Evolutionary conservation across 1,140 invertebrate species (phyloP).

Genomic region (Plectrocnemia conspersa): DNA sequence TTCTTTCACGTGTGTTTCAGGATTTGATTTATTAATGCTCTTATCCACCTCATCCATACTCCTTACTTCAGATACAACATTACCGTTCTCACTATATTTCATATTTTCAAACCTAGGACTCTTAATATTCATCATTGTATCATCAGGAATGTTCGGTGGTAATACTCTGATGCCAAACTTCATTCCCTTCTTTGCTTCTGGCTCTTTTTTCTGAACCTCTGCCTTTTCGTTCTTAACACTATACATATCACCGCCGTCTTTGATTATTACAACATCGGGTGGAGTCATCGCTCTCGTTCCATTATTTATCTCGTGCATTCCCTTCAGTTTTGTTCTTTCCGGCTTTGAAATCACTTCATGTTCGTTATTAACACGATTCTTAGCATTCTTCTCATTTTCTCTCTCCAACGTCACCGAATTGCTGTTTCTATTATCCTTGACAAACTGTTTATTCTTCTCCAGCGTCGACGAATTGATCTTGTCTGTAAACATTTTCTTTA

Average conservation of each 20-base stretch:
- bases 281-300: constrained; percentile 21
- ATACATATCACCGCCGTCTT: constrained; percentile 33
- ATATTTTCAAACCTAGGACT: constrained; percentile 39
- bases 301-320: constrained; percentile 23
- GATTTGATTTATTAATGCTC: constrained; percentile 23
- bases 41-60: constrained; percentile 51
- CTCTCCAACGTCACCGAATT: constrained; percentile 48
- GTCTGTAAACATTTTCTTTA: constrained; percentile 50
- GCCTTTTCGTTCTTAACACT: constrained; percentile 44
- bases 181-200: constrained; percentile 51
- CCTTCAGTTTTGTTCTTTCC: constrained; percentile 45
- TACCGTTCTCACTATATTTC: constrained; percentile 47
- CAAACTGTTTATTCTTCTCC: constrained; percentile 49
- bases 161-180: constrained; percentile 70
- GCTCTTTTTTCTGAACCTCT: constrained; percentile 46
- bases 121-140: constrained; percentile 48
- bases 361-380: constrained; percentile 39
- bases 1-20: constrained; percentile 6
- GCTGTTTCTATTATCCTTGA: constrained; percentile 45
- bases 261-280: constrained; percentile 33
- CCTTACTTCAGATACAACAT: constrained; percentile 43
- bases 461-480: constrained; percentile 44
- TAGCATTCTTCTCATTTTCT: constrained; percentile 52
- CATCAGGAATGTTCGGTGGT: constrained; percentile 51
- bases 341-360: constrained; percentile 38